Conservation (phyloP, 2,888 invertebrate genomes). For the Agrilus biguttatus region DNA sequence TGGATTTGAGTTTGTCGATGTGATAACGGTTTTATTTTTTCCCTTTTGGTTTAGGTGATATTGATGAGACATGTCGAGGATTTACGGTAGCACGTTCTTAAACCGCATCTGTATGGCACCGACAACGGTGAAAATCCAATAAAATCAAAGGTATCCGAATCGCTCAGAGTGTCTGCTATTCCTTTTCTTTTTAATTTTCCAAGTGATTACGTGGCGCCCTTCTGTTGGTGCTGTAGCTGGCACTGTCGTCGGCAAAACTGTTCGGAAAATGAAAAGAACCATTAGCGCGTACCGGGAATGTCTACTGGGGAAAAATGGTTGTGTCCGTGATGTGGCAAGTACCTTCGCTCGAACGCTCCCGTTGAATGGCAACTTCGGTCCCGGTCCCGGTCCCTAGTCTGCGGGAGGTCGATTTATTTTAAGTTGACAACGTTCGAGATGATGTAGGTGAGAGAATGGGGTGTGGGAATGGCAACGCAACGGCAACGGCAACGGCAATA, state of each 20-base stretch:
- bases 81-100: no score
- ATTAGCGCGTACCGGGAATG: neutral
- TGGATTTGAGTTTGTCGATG: no score
- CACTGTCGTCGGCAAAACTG: neutral
- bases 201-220: neutral
- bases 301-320: constrained; percentile 8
- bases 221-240: neutral
- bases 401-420: constrained; percentile 16
- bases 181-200: neutral
- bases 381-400: constrained; percentile 4
- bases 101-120: no score
- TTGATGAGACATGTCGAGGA: no score
- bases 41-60: no score
- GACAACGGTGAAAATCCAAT: no score
- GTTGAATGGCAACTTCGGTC: constrained; percentile 12
- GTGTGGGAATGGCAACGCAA: constrained; percentile 6
- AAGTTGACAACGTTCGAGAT: constrained; percentile 14
- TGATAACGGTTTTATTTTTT: no score
- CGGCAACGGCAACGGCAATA: constrained; percentile 1
- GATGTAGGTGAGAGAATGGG: constrained; percentile 12
- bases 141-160: no score
- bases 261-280: neutral
- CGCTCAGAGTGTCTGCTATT: no score
- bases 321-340: constrained; percentile 10
- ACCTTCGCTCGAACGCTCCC: constrained; percentile 12